Percentiles rank a stretch among this genome's conserved stretches.
Conservation (phyloP, 2,888 invertebrate genomes). For the Hypomecis atomaria region DNA sequence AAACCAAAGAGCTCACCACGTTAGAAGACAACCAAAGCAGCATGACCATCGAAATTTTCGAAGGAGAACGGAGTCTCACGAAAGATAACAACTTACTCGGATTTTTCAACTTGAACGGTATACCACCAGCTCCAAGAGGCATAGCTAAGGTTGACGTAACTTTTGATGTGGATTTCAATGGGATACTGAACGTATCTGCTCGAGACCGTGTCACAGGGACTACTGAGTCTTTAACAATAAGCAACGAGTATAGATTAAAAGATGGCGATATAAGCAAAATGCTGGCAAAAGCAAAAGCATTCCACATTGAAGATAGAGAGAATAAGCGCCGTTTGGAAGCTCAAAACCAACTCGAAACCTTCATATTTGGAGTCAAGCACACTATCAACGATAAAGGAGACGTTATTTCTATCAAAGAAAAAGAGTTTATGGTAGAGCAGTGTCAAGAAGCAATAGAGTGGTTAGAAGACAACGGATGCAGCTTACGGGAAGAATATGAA, state of each 20-base stretch:
- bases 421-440: slow-evolving; percentile 56
- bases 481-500: slow-evolving; percentile 64
- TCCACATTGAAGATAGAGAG: slow-evolving; percentile 63
- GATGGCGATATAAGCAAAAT: slow-evolving; percentile 60
- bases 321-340: slow-evolving; percentile 61
- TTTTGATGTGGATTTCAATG: slow-evolving; percentile 65
- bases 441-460: slow-evolving; percentile 59
- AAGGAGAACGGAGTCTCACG: slow-evolving; percentile 69
- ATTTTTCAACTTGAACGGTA: slow-evolving; percentile 61
- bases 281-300: slow-evolving; percentile 62
- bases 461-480: slow-evolving; percentile 62
- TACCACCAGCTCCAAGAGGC: slow-evolving; percentile 69
- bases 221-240: slow-evolving; percentile 56
- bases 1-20: slow-evolving; percentile 67
- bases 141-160: slow-evolving; percentile 66
- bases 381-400: slow-evolving; percentile 44
- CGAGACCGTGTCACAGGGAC: slow-evolving; percentile 63
- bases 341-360: slow-evolving; percentile 67
- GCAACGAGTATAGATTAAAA: slow-evolving; percentile 59
- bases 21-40: slow-evolving; percentile 66
- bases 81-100: slow-evolving; percentile 70
- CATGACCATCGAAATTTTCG: slow-evolving; percentile 72
- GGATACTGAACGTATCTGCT: slow-evolving; percentile 65
- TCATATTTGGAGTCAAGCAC: slow-evolving; percentile 62
- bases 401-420: slow-evolving; percentile 44